These are phyloP conservation scores for Falco biarmicus DNA, from an alignment of 2,797 vertebrate genomes.

Conservation along the genomic window DNA sequence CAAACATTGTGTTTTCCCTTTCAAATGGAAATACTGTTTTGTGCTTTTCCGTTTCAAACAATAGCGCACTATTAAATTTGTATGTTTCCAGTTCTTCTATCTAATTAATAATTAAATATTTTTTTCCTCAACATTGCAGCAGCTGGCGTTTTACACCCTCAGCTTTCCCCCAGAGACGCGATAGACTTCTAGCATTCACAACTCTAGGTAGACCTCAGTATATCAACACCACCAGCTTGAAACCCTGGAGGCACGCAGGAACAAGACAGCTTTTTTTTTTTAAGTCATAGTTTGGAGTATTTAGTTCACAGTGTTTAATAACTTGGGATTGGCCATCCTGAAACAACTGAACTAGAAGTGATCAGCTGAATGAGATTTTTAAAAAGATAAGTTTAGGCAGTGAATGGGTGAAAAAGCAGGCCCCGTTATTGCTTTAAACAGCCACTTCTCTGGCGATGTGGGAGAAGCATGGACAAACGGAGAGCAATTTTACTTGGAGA, in stretches of 20 bases:
- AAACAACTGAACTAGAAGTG: not conserved
- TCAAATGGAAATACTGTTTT: not conserved
- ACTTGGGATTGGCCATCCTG: not conserved
- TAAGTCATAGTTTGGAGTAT: not conserved
- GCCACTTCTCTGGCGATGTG: not conserved
- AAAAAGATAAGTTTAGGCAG: not conserved
- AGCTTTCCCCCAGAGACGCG: not conserved
- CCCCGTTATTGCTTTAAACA: not conserved
- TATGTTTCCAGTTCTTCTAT: not conserved
- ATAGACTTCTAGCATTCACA: not conserved
- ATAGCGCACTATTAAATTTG: not conserved
- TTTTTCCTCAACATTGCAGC: not conserved
- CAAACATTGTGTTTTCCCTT: not conserved
- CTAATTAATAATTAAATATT: not conserved
- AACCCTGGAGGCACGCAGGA: not conserved
- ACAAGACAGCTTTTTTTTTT: not conserved
- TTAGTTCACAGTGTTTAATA: not conserved
- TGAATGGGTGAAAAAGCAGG: not conserved
- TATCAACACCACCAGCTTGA: not conserved
- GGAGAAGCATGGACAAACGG: not conserved
- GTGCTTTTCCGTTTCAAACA: not conserved
- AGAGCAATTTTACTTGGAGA: not conserved
- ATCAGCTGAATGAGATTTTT: not conserved
- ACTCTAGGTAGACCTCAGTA: not conserved
- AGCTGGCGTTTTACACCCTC: not conserved